Evolutionary conservation across 2,888 invertebrate species (phyloP).

Genomic region (Sialis fuliginosa): DNA sequence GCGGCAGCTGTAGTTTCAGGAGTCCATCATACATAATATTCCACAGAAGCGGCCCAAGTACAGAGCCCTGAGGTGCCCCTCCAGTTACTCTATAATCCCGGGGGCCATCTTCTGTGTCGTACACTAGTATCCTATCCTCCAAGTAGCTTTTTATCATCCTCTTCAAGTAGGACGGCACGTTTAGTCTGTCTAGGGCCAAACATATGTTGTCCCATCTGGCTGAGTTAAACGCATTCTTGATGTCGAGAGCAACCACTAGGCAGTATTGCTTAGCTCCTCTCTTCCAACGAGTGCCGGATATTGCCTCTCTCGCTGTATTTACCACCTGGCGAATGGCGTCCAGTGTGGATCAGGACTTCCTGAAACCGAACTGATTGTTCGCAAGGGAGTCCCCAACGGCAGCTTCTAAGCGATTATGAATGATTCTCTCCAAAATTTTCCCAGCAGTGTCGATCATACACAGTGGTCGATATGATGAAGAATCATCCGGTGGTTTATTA

Average conservation of each 20-base stretch:
- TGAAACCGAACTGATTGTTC: constrained; percentile 9
- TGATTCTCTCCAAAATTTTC: constrained; percentile 12
- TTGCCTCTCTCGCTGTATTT: neutral
- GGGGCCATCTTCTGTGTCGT: neutral
- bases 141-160: neutral
- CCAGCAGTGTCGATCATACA: constrained; percentile 9
- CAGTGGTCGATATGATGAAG: neutral
- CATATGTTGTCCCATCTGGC: constrained; percentile 6
- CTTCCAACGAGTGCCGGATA: neutral
- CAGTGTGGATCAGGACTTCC: constrained; percentile 7
- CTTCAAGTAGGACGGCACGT: neutral
- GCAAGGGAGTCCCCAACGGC: constrained; percentile 6
- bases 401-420: constrained; percentile 9
- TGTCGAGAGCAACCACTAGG: constrained; percentile 1
- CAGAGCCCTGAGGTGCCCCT: neutral
- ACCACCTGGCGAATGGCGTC: constrained; percentile 4
- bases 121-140: neutral
- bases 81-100: neutral
- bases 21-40: neutral
- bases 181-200: neutral
- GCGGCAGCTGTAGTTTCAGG: neutral
- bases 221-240: constrained; percentile 2
- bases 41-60: too few species aligned
- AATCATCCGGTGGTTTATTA: constrained; percentile 5
- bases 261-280: neutral